Evolutionary conservation across 2,113 vertebrate species (phyloP).

Genomic region (Toxotes chatareus): DNA sequence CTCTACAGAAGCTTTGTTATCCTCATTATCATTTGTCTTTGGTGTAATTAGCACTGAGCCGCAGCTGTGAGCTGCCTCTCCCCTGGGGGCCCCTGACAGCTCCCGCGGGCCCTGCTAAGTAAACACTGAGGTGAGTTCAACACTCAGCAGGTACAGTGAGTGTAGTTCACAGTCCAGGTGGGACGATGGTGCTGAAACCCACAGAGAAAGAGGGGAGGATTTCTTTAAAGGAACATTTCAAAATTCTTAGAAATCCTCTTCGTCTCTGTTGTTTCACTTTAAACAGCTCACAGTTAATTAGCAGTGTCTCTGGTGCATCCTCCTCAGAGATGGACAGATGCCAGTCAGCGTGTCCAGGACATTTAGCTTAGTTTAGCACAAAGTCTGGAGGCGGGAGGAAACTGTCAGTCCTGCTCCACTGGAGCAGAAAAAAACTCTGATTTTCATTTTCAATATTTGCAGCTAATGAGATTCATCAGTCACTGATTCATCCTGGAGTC

Average conservation of each 20-base stretch:
- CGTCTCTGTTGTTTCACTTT: not conserved
- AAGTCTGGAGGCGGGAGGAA: no score
- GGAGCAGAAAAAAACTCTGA: no score
- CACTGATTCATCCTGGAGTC: no score
- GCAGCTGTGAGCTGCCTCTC: constrained; percentile 22
- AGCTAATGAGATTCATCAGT: no score
- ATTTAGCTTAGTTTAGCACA: not conserved
- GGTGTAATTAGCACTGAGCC: constrained; percentile 45
- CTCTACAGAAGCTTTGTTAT: constrained; percentile 42
- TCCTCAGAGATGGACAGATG: no score
- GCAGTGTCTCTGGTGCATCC: no score
- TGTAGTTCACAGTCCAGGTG: not conserved
- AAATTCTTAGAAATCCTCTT: not conserved
- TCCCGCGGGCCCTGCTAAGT: constrained; percentile 1
- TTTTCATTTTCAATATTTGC: no score
- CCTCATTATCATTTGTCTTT: constrained; percentile 27
- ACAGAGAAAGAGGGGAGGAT: not conserved
- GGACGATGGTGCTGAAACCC: no score
- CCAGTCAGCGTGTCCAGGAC: not conserved
- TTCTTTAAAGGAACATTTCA: not conserved
- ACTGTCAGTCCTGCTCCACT: no score
- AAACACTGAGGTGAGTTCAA: constrained; percentile 43
- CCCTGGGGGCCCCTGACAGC: not conserved
- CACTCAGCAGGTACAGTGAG: not conserved
- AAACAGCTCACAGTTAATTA: not conserved